These are phyloP conservation scores for Cathartes aura DNA, from an alignment of 2,113 vertebrate genomes.

Conservation along the genomic window DNA sequence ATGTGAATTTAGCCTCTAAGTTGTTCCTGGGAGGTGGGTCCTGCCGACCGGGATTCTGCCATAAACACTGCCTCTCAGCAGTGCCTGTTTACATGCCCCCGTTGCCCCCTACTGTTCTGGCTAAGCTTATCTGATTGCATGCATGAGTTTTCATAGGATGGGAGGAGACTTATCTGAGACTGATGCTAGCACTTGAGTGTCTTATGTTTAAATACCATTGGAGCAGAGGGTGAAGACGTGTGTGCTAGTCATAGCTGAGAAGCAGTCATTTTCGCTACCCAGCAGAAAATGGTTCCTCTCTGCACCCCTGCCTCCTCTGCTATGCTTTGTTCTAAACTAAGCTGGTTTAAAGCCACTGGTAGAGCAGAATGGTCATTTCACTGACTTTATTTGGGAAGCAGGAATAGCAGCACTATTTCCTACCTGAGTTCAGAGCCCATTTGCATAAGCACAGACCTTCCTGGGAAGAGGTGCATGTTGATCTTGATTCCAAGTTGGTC, in stretches of 20 bases:
- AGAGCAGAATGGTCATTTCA: not conserved
- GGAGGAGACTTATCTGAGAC: not conserved
- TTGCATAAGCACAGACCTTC: not conserved
- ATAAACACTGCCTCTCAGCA: not conserved
- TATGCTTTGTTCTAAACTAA: not conserved
- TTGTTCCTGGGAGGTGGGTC: not conserved
- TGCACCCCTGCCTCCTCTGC: not conserved
- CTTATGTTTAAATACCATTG: not conserved
- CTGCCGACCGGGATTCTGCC: not conserved
- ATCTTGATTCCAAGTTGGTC: not conserved
- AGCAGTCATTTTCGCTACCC: not conserved
- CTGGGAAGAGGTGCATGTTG: not conserved
- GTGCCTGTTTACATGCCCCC: not conserved
- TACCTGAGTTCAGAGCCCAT: not conserved
- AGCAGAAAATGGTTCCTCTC: not conserved
- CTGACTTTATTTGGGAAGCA: not conserved
- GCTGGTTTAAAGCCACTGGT: not conserved
- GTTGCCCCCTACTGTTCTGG: not conserved
- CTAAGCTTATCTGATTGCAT: not conserved
- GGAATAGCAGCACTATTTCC: not conserved
- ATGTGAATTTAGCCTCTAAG: not conserved
- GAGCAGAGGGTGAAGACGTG: not conserved
- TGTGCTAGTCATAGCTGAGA: not conserved
- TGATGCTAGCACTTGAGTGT: not conserved
- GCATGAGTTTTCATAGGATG: not conserved